These are phyloP conservation scores for Frieseomelitta varia DNA, from an alignment of 1,140 invertebrate species.

Conservation along the genomic window DNA sequence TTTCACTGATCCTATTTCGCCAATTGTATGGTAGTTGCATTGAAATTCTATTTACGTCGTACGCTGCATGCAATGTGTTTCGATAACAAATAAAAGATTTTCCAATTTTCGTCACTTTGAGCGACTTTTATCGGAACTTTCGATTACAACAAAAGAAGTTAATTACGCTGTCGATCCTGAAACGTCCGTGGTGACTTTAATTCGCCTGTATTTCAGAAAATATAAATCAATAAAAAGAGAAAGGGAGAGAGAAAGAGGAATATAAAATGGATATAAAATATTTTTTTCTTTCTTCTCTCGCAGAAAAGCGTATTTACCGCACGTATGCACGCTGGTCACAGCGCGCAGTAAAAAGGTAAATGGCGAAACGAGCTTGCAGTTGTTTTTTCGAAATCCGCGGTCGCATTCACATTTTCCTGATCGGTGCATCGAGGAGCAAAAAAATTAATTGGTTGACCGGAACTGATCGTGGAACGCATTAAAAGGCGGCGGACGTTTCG, in stretches of 20 bases:
- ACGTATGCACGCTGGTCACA: not conserved
- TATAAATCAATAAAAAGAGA: not conserved
- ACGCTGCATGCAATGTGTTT: too few relatives aligned
- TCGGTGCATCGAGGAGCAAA: not conserved
- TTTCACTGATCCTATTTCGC: too few relatives aligned
- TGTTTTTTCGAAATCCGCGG: not conserved
- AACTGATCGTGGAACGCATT: slow-evolving; percentile 10
- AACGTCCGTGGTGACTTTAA: not conserved
- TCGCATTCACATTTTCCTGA: slow-evolving; percentile 5
- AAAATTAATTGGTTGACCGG: slow-evolving; percentile 21
- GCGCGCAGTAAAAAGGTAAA: not conserved
- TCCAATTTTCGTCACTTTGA: too few relatives aligned
- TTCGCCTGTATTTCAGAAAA: not conserved
- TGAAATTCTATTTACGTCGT: too few relatives aligned
- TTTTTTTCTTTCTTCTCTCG: not conserved
- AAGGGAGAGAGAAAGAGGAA: not conserved
- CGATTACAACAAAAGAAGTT: not conserved
- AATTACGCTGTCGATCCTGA: not conserved
- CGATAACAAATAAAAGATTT: too few relatives aligned
- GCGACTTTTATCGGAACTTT: too few relatives aligned
- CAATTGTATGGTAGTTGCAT: too few relatives aligned
- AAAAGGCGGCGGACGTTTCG: not conserved
- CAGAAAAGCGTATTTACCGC: not conserved
- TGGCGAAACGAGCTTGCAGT: not conserved
- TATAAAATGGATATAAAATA: not conserved